Percentiles rank a stretch among this genome's conserved stretches.
phyloP scores from a whole-genome alignment of 2,888 invertebrate genomes.

The Conus canariensis region DNA sequence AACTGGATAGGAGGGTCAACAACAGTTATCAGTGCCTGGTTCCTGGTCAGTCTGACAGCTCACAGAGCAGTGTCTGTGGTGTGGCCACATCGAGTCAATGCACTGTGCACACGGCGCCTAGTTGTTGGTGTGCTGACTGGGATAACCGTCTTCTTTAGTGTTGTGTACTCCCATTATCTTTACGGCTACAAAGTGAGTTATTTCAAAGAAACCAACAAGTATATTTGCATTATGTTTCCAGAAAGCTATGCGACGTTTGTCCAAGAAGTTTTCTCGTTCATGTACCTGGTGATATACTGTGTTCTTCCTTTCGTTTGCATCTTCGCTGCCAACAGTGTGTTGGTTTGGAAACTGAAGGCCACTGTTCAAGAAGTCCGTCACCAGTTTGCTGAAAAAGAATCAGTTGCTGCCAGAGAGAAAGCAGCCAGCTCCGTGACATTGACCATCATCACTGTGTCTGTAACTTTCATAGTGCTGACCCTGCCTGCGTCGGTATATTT shows the following conservation, averaged over 20 bases:
- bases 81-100: constrained; percentile 36
- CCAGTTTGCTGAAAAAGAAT: too few relatives aligned
- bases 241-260: background rate
- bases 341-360: constrained; percentile 2
- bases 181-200: background rate
- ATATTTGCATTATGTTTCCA: background rate
- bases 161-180: background rate
- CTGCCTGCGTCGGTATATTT: background rate
- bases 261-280: background rate
- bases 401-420: background rate
- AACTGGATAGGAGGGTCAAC: background rate
- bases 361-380: background rate
- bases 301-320: background rate
- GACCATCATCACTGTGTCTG: background rate
- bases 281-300: background rate
- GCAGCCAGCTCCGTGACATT: background rate
- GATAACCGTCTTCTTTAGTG: background rate
- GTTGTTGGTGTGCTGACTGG: background rate
- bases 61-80: constrained; percentile 29
- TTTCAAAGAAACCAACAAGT: background rate
- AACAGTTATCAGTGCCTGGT: constrained; percentile 7
- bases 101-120: background rate
- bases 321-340: background rate
- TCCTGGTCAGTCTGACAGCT: background rate
- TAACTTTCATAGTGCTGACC: background rate